Evolutionary conservation across 2,113 vertebrate genomes (phyloP), one percentile per base, ranked within the genome.

Genomic region (Diphyllodes magnificus): DNA sequence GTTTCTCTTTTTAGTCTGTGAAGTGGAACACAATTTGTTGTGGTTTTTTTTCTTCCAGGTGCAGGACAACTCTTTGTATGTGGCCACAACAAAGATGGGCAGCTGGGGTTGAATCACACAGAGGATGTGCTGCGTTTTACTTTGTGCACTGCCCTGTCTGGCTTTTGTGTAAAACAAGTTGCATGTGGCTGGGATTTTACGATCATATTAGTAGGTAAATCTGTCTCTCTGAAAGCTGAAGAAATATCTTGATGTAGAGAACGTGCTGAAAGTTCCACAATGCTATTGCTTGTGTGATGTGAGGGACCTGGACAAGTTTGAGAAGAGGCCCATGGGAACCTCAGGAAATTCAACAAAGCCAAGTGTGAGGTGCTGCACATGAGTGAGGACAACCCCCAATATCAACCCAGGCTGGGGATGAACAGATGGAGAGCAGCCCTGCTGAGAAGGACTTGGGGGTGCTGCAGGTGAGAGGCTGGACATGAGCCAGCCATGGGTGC

Each of bases 131-230:
- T 94, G n/a, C 88, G 10, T 92, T 98, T 99, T 92, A 98, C 98
- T 33, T 95, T 97, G 79, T 99, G 99, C 66, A 54, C 89, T 49
- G 91, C 97, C 28, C 87, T 98, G 35, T 95, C 95, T 24, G 96
- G 86, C 50, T 97, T 93, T 59, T 88, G 90, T 56, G 94, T 99
- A 71, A 96, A 95, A 57, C 97, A 98, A 85, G 98, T 99, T 61
- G 97, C 98, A 50, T 99, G 99, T 95, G 99, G 99, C 78, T 99
- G 99, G 99, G 98, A 99, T 97, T 99, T 99, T 94, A 99, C 98
- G 30, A 95, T 99, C 82, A 81, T 99, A 66, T 98, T 99, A 73
- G 98, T 96, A 94, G 98, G 99, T 99, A 96, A 98, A 96, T 93
- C 72, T 60, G 25, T 53, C 30, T 85, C 21, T 57, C 21, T 33